phyloP scores from a whole-genome alignment of 2,113 vertebrate genomes.

The Lethenteron reissneri region DNA sequence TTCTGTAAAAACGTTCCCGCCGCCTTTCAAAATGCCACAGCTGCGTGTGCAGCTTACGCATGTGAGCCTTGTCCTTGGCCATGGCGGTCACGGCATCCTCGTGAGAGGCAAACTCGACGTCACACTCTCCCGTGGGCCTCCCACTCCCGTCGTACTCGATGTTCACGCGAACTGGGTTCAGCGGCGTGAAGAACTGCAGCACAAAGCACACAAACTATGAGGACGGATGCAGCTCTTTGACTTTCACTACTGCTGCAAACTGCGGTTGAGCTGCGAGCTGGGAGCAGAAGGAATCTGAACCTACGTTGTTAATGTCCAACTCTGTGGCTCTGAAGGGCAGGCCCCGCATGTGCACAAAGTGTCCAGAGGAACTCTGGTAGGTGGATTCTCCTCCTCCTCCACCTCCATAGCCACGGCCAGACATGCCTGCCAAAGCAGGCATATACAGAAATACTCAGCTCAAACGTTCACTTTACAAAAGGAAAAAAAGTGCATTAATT shows the following conservation, averaged over 20 bases:
- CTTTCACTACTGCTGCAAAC: background rate
- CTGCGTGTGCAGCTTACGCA: conserved; percentile 30
- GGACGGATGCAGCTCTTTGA: background rate
- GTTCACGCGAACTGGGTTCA: conserved; percentile 35
- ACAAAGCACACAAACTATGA: background rate
- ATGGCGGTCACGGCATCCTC: conserved; percentile 40
- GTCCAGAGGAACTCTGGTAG: conserved; percentile 27
- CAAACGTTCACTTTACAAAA: too few relatives aligned
- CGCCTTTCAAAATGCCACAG: background rate
- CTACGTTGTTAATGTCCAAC: conserved; percentile 75
- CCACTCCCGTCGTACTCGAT: conserved; percentile 44
- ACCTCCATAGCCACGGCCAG: background rate
- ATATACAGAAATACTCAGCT: too few relatives aligned
- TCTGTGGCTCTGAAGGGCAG: conserved; percentile 84
- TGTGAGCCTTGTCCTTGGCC: conserved; percentile 41
- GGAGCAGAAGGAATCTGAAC: conserved; percentile 15
- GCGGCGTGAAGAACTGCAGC: conserved; percentile 53
- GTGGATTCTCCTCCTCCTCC: background rate
- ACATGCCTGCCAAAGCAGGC: too few relatives aligned
- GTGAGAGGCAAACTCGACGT: conserved; percentile 40
- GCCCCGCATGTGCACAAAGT: conserved; percentile 97
- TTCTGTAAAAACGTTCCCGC: background rate
- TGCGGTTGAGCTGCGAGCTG: background rate
- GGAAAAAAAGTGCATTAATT: too few relatives aligned
- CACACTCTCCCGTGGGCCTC: conserved; percentile 34